phyloP scores from a whole-genome alignment of 1,140 invertebrate species.

The Lasioglossum baleicum region DNA sequence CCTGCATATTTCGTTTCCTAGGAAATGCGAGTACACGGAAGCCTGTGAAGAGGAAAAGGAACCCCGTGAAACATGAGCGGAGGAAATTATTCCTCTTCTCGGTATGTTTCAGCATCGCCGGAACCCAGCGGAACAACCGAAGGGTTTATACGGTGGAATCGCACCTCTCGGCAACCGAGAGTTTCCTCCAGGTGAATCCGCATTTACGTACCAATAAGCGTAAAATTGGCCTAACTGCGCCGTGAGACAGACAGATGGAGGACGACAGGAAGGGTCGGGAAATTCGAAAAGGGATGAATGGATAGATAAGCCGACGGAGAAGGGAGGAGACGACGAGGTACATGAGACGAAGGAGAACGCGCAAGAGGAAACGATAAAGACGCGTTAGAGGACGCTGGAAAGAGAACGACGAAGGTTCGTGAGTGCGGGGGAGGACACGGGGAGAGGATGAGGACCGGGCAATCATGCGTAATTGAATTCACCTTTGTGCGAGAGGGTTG shows the following conservation, averaged over 20 bases:
- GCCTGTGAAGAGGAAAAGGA: background rate
- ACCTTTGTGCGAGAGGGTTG: constrained; percentile 68
- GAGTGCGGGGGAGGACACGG: background rate
- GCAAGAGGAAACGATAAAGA: constrained; percentile 8
- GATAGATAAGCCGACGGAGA: constrained; percentile 28
- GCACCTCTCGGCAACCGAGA: constrained; percentile 37
- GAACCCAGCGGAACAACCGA: background rate
- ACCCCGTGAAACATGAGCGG: background rate
- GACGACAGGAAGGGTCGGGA: background rate
- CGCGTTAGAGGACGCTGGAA: constrained; percentile 17
- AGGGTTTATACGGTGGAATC: constrained; percentile 35
- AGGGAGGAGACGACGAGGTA: background rate
- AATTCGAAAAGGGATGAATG: background rate
- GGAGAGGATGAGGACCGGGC: constrained; percentile 60
- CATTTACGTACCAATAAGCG: constrained; percentile 78
- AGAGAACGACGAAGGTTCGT: background rate
- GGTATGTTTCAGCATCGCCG: constrained; percentile 1
- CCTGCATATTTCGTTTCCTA: no score
- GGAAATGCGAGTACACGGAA: no score
- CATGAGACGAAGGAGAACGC: background rate
- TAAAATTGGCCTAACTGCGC: constrained; percentile 75
- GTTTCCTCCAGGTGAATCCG: constrained; percentile 49
- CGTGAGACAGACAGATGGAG: constrained; percentile 29
- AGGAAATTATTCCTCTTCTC: background rate
- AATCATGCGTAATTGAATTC: constrained; percentile 77